Conservation (phyloP, 2,888 invertebrate species). For the Chelonus formosanus region DNA sequence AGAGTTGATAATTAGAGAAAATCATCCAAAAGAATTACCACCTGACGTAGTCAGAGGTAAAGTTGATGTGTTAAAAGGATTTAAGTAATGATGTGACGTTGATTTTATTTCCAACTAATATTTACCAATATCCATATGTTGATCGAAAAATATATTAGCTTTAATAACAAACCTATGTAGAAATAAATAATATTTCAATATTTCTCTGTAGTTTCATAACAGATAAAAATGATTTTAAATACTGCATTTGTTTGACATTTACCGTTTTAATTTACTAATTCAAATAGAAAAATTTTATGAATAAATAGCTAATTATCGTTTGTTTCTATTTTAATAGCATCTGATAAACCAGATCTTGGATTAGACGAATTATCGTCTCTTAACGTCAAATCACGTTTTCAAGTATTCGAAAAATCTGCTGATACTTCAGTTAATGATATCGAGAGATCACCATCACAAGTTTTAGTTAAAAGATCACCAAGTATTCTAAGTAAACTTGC, state of each 20-base stretch:
- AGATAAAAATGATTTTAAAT: no score
- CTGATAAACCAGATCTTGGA: conserved; percentile 86
- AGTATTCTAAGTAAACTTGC: conserved; percentile 83
- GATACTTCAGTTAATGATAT: conserved; percentile 65
- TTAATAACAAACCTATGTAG: no score
- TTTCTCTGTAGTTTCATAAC: no score
- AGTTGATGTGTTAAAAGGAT: conserved; percentile 20
- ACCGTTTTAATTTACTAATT: no score
- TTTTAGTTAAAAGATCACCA: conserved; percentile 74
- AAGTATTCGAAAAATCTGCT: conserved; percentile 78
- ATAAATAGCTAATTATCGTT: conserved; percentile 26
- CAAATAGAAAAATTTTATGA: no score
- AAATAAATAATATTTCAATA: no score
- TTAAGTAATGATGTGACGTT: background rate
- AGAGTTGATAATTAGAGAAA: conserved; percentile 91
- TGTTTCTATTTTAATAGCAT: conserved; percentile 69
- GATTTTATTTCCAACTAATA: no score
- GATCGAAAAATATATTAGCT: no score
- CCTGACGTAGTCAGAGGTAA: conserved; percentile 92
- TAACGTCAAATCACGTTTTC: conserved; percentile 85
- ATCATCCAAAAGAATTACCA: conserved; percentile 87
- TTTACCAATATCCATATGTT: no score
- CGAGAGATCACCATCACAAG: conserved; percentile 67
- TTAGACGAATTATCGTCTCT: conserved; percentile 82
- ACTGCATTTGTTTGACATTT: no score